A percentile compares a stretch with the other conserved stretches of the same genome.
These are phyloP conservation scores for Hystrix cristata DNA, from an alignment of 2,113 vertebrate genomes.

Conservation along the genomic window DNA sequence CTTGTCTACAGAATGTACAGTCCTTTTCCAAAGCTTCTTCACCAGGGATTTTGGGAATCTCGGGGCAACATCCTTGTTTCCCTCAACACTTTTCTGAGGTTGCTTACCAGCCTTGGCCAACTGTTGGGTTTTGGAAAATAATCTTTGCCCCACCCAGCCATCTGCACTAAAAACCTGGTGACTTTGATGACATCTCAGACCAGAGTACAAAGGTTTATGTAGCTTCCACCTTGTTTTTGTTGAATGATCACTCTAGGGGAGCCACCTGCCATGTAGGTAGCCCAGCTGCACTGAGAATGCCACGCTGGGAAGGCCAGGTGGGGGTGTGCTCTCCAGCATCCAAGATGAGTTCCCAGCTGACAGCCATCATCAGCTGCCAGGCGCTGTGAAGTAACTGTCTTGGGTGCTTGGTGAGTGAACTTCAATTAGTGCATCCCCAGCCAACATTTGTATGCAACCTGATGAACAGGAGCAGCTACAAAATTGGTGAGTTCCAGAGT, in stretches of 20 bases:
- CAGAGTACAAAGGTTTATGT: not conserved
- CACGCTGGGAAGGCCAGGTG: not conserved
- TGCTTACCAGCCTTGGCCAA: not conserved
- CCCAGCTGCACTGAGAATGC: not conserved
- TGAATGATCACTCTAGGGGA: not conserved
- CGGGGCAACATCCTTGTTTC: not conserved
- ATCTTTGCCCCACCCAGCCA: not conserved
- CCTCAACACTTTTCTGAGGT: not conserved
- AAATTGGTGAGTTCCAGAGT: not conserved
- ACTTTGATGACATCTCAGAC: not conserved
- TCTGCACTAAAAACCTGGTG: not conserved
- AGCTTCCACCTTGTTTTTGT: not conserved
- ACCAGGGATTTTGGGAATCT: not conserved
- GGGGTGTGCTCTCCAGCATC: not conserved
- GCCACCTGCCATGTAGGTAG: not conserved
- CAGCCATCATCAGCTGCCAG: not conserved
- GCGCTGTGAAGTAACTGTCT: not conserved
- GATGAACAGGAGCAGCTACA: not conserved
- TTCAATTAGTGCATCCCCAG: not conserved
- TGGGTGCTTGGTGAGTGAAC: not conserved
- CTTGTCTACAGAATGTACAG: not conserved
- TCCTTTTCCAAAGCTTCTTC: not conserved
- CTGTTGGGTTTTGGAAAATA: not conserved
- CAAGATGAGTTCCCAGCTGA: not conserved
- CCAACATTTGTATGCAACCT: not conserved